These are phyloP conservation scores for Sericinus montela DNA, from an alignment of 2,888 invertebrate genomes.

Conservation along the genomic window DNA sequence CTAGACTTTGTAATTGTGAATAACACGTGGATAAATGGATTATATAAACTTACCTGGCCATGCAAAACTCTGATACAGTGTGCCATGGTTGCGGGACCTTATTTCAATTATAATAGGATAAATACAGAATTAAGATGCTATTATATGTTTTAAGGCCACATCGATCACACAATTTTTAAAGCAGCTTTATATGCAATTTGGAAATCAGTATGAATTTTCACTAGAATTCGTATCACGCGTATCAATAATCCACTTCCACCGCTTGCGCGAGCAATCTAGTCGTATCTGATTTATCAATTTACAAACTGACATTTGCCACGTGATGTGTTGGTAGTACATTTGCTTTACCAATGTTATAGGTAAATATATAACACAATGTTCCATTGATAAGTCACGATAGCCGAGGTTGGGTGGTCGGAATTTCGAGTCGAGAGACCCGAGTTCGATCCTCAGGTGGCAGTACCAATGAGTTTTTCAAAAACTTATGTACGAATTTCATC, in stretches of 20 bases:
- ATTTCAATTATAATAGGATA: constrained; percentile 39
- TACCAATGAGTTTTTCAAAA: too few species aligned
- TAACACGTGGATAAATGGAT: constrained; percentile 38
- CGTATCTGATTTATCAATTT: too few species aligned
- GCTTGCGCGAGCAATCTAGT: too few species aligned
- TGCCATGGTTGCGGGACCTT: constrained; percentile 82
- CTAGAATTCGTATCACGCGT: too few species aligned
- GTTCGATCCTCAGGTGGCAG: too few species aligned
- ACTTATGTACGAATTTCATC: too few species aligned
- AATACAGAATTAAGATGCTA: constrained; percentile 35
- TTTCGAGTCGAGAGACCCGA: too few species aligned
- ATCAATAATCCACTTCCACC: constrained; percentile 24
- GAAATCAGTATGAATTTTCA: too few species aligned
- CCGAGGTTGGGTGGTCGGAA: too few species aligned
- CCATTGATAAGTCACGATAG: neutral
- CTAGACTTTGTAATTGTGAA: constrained; percentile 3
- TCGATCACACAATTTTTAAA: constrained; percentile 46
- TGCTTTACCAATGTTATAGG: neutral
- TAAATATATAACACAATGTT: neutral
- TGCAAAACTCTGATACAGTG: constrained; percentile 88
- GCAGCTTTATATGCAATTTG: constrained; percentile 31
- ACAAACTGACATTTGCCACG: constrained; percentile 29
- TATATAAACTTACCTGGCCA: constrained; percentile 82
- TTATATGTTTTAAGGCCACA: constrained; percentile 57
- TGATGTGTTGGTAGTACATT: constrained; percentile 23